These are phyloP conservation scores for Brachionus calyciflorus DNA, from an alignment of 1,140 invertebrate genomes.

Conservation along the genomic window DNA sequence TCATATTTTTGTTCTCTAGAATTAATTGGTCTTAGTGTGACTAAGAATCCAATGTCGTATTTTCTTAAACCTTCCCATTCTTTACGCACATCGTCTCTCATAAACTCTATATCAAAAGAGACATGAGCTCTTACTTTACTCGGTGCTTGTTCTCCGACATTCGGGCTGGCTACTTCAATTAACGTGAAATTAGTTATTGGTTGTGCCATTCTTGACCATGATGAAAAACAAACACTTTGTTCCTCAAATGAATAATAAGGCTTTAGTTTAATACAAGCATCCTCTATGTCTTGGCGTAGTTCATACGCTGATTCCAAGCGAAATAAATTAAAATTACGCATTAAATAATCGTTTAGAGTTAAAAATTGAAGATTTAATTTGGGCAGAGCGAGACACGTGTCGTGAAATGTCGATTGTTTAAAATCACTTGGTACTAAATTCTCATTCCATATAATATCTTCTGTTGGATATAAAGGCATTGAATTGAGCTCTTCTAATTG, in stretches of 20 bases:
- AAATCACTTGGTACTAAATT: conserved; percentile 96
- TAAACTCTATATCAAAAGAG: conserved; percentile 70
- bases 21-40: conserved; percentile 80
- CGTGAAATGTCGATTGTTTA: conserved; percentile 79
- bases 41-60: conserved; percentile 94
- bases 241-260: conserved; percentile 72
- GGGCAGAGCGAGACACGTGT: conserved; percentile 73
- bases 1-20: conserved; percentile 69
- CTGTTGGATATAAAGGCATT: conserved; percentile 97
- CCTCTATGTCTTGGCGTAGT: conserved; percentile 96
- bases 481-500: conserved; percentile 70
- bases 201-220: conserved; percentile 97
- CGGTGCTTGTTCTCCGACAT: conserved; percentile 82
- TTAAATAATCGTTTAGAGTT: conserved; percentile 93
- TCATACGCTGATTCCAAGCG: conserved; percentile 97
- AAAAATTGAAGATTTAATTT: conserved; percentile 98
- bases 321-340: conserved; percentile 96
- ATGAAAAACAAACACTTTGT: conserved; percentile 72
- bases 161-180: conserved; percentile 70
- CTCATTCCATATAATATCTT: conserved; percentile 98
- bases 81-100: conserved; percentile 80
- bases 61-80: conserved; percentile 95
- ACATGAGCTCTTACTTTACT: conserved; percentile 90
- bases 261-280: conserved; percentile 84
- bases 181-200: conserved; percentile 86